A percentile compares a stretch with the other conserved stretches of the same genome.
Conservation (phyloP, 1,140 invertebrate species). For the Ectropis grisescens region DNA sequence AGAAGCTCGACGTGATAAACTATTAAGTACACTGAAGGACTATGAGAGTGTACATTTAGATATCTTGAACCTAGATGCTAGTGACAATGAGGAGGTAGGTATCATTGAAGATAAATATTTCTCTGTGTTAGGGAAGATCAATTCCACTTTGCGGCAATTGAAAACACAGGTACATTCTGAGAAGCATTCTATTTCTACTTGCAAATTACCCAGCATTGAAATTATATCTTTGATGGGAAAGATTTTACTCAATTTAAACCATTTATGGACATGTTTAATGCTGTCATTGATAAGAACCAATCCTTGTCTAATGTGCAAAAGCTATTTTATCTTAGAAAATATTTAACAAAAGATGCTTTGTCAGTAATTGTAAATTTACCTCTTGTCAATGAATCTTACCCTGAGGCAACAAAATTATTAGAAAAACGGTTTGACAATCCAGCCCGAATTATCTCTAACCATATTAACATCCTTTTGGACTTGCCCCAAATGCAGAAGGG, state of each 20-base stretch:
- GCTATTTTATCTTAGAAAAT: conserved; percentile 4
- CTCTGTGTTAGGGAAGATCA: too few relatives aligned
- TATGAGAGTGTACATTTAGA: too few relatives aligned
- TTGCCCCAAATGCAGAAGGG: conserved; percentile 2
- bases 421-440: conserved; percentile 8
- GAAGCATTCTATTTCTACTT: too few relatives aligned
- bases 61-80: too few relatives aligned
- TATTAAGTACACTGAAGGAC: too few relatives aligned
- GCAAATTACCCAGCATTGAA: too few relatives aligned
- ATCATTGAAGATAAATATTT: too few relatives aligned
- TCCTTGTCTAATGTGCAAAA: conserved; percentile 4
- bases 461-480: conserved; percentile 5
- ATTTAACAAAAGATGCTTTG: conserved; percentile 2
- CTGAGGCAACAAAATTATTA: background rate
- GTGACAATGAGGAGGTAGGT: too few relatives aligned
- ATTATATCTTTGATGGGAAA: too few relatives aligned
- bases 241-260: conserved; percentile 13
- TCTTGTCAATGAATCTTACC: conserved; percentile 3
- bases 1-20: too few relatives aligned
- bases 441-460: background rate
- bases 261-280: conserved; percentile 6
- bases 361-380: conserved; percentile 2
- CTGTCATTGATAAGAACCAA: conserved; percentile 1
- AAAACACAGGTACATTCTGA: too few relatives aligned
- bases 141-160: too few relatives aligned